phyloP scores from a whole-genome alignment of 2,888 invertebrate genomes.

The Chrysodeixis includens region DNA sequence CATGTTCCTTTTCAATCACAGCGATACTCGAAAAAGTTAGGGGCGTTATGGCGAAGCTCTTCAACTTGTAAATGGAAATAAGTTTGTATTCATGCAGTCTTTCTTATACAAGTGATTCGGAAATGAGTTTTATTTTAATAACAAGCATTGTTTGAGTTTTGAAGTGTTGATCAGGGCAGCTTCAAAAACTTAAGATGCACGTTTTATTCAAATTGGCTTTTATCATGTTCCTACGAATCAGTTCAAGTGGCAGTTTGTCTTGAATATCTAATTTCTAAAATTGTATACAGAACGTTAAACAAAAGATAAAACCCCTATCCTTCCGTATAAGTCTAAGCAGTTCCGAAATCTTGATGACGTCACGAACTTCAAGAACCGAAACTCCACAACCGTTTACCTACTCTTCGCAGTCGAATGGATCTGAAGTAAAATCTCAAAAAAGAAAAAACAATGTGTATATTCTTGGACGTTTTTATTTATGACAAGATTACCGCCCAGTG shows the following conservation, averaged over 20 bases:
- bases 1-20: conserved; percentile 33
- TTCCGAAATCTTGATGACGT: conserved; percentile 70
- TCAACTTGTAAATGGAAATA: conserved; percentile 16
- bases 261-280: conserved; percentile 60
- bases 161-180: too few species aligned
- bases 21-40: conserved; percentile 24
- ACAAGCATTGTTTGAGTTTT: background rate
- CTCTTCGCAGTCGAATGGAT: conserved; percentile 59
- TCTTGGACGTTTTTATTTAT: conserved; percentile 48
- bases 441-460: conserved; percentile 49
- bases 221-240: background rate
- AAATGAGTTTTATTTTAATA: background rate
- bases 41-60: conserved; percentile 2
- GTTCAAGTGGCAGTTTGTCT: conserved; percentile 21
- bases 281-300: conserved; percentile 62
- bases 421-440: conserved; percentile 54
- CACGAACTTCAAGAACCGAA: conserved; percentile 61
- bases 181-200: too few species aligned
- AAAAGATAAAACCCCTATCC: conserved; percentile 66
- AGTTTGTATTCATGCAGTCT: background rate
- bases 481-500: conserved; percentile 35
- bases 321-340: conserved; percentile 63
- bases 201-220: too few species aligned
- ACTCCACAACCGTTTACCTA: conserved; percentile 59
- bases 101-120: background rate